phyloP scores from a whole-genome alignment of 2,113 vertebrate species.

The Todiramphus saurophagus region DNA sequence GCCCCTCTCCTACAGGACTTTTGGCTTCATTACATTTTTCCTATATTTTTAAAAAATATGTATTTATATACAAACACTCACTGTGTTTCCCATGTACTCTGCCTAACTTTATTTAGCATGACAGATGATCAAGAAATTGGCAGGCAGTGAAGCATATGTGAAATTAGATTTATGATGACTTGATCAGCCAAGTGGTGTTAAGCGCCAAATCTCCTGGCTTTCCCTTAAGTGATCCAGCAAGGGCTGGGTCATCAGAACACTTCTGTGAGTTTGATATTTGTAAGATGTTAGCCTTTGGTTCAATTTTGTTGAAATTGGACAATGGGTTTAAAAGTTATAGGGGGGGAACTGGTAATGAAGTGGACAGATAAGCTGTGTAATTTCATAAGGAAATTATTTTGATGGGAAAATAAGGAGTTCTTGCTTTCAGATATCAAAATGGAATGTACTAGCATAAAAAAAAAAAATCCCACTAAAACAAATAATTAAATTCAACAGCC shows the following conservation, averaged over 20 bases:
- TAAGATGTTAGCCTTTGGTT: neutral
- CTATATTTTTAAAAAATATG: too few species aligned
- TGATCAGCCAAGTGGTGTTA: neutral
- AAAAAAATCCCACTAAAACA: neutral
- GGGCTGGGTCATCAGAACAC: neutral
- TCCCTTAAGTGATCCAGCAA: neutral
- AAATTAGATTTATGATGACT: neutral
- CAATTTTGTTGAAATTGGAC: neutral
- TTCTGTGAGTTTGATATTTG: neutral
- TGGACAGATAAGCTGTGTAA: neutral
- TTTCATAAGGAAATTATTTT: neutral
- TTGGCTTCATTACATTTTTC: neutral
- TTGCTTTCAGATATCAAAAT: neutral
- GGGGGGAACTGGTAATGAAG: neutral
- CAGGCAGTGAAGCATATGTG: neutral
- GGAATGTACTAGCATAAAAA: neutral
- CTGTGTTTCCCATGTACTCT: neutral
- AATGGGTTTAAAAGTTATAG: neutral
- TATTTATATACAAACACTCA: neutral
- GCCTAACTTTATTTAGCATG: neutral
- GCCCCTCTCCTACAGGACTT: neutral
- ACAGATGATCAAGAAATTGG: neutral
- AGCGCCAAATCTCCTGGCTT: neutral
- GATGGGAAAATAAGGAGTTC: neutral
- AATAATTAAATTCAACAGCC: neutral